phyloP scores from a whole-genome alignment of 2,797 vertebrate species.

The Tapera naevia region DNA sequence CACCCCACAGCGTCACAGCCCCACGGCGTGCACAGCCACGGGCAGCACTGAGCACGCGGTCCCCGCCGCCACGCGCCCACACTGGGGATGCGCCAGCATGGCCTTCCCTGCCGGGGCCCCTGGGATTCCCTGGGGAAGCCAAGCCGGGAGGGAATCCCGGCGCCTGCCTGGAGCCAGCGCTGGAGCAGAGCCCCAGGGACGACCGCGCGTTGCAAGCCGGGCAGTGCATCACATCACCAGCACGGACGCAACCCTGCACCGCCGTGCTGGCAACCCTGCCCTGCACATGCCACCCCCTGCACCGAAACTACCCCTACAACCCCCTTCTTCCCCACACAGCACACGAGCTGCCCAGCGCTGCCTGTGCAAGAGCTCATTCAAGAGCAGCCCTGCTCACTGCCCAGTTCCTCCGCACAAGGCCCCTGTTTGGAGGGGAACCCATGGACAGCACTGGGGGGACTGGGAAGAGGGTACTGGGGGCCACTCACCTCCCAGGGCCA shows the following conservation, averaged over 20 bases:
- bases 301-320: rapidly evolving
- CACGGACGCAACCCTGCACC: not conserved
- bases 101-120: conserved; percentile 13
- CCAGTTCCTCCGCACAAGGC: too few relatives aligned
- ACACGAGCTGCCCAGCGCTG: rapidly evolving
- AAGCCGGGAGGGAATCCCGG: conserved; percentile 17
- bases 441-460: too few relatives aligned
- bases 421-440: too few relatives aligned
- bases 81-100: not conserved
- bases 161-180: conserved; percentile 37
- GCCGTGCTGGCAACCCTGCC: not conserved
- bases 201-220: rapidly evolving
- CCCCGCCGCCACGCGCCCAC: rapidly evolving
- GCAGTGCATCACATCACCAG: not conserved
- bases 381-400: too few relatives aligned
- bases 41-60: not conserved
- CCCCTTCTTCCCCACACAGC: not conserved
- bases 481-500: conserved; percentile 62
- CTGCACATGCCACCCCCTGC: not conserved
- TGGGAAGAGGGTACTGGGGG: rapidly evolving
- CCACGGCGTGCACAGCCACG: not conserved
- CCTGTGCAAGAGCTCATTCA: not conserved
- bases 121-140: conserved; percentile 47
- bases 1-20: rapidly evolving
- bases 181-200: not conserved